Percentiles rank a stretch among this genome's conserved stretches.
Evolutionary conservation across 2,797 vertebrate genomes (phyloP).

Genomic region (Pachyuromys duprasi): DNA sequence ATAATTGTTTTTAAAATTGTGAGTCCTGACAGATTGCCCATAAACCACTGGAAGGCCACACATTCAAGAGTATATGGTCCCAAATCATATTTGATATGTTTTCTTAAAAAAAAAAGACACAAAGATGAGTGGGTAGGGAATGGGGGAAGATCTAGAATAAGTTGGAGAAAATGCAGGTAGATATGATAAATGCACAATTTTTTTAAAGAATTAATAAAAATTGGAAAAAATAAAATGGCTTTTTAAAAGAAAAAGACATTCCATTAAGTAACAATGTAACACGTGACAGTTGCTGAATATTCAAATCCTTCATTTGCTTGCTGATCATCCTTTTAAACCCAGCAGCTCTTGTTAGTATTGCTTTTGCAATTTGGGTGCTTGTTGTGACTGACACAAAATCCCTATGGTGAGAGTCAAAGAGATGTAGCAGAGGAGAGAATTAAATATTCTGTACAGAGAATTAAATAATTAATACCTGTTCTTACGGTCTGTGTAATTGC

Average conservation of each 20-base stretch:
- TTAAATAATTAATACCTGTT: neutral
- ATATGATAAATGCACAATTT: neutral
- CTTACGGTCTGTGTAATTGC: neutral
- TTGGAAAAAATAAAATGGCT: neutral
- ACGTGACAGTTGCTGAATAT: neutral
- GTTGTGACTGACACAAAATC: neutral
- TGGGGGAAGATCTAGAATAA: neutral
- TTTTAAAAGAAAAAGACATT: neutral
- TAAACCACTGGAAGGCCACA: neutral
- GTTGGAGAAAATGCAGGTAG: neutral
- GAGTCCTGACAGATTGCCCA: neutral
- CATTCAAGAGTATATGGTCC: neutral
- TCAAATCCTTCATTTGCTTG: neutral
- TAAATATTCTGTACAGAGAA: neutral
- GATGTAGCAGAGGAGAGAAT: neutral
- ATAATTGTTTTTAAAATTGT: neutral
- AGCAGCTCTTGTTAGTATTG: neutral
- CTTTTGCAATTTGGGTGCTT: conserved; percentile 6
- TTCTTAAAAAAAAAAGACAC: neutral
- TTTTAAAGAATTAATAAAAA: neutral
- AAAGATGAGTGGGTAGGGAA: neutral
- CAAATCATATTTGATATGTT: neutral
- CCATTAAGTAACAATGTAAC: neutral
- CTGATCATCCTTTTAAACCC: neutral
- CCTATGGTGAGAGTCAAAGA: neutral